phyloP scores from a whole-genome alignment of 2,888 invertebrate genomes.

The Tetheella fluctuosa region DNA sequence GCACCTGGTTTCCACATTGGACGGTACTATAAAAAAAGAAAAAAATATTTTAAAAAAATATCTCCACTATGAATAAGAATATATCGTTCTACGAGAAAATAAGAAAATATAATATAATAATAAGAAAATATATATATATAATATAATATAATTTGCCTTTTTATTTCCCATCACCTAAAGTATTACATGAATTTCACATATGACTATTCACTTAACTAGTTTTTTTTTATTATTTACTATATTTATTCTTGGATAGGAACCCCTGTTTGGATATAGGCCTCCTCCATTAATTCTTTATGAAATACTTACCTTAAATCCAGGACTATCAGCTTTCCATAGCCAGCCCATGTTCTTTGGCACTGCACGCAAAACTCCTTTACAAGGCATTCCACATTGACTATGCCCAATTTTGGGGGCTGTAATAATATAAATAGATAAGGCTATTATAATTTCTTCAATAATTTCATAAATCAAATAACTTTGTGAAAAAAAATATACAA shows the following conservation, averaged over 20 bases:
- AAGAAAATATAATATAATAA: too few relatives aligned
- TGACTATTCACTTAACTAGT: too few relatives aligned
- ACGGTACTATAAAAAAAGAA: constrained; percentile 66
- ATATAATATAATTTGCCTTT: too few relatives aligned
- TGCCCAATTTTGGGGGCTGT: constrained; percentile 77
- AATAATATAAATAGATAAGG: constrained; percentile 28
- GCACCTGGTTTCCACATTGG: constrained; percentile 77
- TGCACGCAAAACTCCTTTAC: constrained; percentile 55
- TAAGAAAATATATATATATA: too few relatives aligned
- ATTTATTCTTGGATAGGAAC: too few relatives aligned
- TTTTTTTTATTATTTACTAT: too few relatives aligned
- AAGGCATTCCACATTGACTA: constrained; percentile 63
- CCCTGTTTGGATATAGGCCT: too few relatives aligned
- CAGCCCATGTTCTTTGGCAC: constrained; percentile 81
- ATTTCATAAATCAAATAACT: constrained; percentile 14
- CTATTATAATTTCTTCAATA: constrained; percentile 10
- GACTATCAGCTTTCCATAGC: constrained; percentile 75
- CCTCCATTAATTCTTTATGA: too few relatives aligned
- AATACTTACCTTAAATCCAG: constrained; percentile 68
- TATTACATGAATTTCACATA: too few relatives aligned
- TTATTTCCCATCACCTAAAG: too few relatives aligned
- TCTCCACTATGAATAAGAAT: too few relatives aligned
- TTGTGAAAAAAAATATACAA: constrained; percentile 28
- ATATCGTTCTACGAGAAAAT: too few relatives aligned
- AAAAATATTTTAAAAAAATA: constrained; percentile 36